Evolutionary conservation across 2,113 vertebrate species (phyloP), one percentile per base, ranked within the genome.

Genomic region (Toxostoma redivivum): DNA sequence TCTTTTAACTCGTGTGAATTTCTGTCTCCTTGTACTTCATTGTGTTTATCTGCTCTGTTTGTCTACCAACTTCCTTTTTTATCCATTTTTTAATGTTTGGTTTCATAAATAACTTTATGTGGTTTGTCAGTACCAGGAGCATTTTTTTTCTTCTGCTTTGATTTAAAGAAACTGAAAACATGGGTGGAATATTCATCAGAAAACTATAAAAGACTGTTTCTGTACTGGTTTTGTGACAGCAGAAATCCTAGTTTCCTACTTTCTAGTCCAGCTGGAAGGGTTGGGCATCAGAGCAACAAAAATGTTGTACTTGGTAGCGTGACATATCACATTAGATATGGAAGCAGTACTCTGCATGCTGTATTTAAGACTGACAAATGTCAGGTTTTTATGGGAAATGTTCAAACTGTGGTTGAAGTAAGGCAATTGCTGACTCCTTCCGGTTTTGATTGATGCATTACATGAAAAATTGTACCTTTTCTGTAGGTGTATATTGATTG

Each of bases 71-170:
- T 71, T 71, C 20, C 24, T 77, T 82, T 95, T 93, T 92, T 54
- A 93, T 80, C 40, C n/a, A 82, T 96, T 94, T 96, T 95, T 95
- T 76, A 96, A 44, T n/a, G 18, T 72, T 82, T 82, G 54, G 47
- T 80, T 88, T 93, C 88, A 66, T 94, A 45, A 95, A 93, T 92
- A 45, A 62, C 80, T 95, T 80, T 92, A 76, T 90, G 23, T 90
- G 45, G 54, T 94, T 66, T 97, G 15, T 90, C 71, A 80, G 27
- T 95, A 94, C 50, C 61, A 65, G 73, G 45, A 42, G n/a, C 8
- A 1, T 62, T 51, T 83, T 60, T 91, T 81, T 84, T 18, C 18
- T 78, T 71, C 22, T 53, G n/a, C 79, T 67, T 95, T 92, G 77
- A 86, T 89, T 73, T 86, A 89, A 84, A 78, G 64, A 80, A 89